A percentile compares a stretch with the other conserved stretches of the same genome.
These are phyloP conservation scores for Catocala nupta DNA, from an alignment of 2,888 invertebrate genomes.

Conservation along the genomic window DNA sequence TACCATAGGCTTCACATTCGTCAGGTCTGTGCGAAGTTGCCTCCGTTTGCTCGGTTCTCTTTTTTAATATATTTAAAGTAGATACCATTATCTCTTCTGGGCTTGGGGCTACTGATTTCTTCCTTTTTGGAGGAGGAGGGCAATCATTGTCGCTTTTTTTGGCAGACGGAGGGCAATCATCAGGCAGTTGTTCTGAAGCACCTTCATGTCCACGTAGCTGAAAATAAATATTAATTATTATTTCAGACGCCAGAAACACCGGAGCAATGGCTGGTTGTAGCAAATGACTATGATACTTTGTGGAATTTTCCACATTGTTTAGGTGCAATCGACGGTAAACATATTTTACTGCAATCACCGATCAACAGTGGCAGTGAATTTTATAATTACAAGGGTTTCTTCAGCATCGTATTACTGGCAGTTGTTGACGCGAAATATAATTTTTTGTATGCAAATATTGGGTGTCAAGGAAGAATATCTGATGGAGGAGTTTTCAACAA, in stretches of 20 bases:
- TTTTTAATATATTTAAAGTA: no score
- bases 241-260: slow-evolving; percentile 28
- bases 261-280: slow-evolving; percentile 20
- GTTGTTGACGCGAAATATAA: slow-evolving; percentile 29
- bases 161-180: slow-evolving; percentile 19
- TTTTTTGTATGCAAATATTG: no score
- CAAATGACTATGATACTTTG: slow-evolving; percentile 30
- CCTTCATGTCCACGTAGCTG: slow-evolving; percentile 19
- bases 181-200: slow-evolving; percentile 22
- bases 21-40: no score
- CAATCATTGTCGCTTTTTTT: slow-evolving; percentile 3
- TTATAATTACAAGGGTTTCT: slow-evolving; percentile 26
- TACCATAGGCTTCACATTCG: no score
- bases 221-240: slow-evolving; percentile 20
- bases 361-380: slow-evolving; percentile 23
- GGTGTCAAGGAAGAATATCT: no score
- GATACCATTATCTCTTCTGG: no score
- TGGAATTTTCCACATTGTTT: slow-evolving; percentile 24
- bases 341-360: slow-evolving; percentile 25
- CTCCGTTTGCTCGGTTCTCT: no score
- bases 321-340: slow-evolving; percentile 30
- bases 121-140: slow-evolving; percentile 5
- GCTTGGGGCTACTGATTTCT: no score
- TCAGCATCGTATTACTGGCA: slow-evolving; percentile 26
- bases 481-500: no score